Conservation (phyloP, 2,113 vertebrate genomes). For the Glareola pratincola region DNA sequence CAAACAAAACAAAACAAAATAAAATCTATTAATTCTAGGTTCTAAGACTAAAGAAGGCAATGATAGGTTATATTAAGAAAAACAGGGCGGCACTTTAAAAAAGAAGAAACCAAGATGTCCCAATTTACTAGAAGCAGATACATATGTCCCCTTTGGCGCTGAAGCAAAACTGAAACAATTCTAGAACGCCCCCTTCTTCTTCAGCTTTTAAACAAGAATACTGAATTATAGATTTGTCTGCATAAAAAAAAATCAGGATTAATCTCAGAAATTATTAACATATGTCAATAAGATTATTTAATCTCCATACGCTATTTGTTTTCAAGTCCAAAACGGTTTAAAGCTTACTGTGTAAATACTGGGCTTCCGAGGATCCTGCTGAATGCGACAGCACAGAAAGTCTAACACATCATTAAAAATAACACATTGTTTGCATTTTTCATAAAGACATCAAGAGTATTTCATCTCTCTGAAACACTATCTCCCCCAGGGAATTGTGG, state of each 20-base stretch:
- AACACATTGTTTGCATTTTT: conserved; percentile 63
- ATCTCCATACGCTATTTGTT: not conserved
- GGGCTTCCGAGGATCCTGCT: not conserved
- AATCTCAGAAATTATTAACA: not conserved
- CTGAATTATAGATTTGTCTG: not conserved
- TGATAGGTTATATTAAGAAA: conserved; percentile 36
- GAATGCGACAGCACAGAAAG: not conserved
- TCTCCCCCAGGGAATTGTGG: conserved; percentile 18
- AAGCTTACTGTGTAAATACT: not conserved
- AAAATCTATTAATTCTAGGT: conserved; percentile 26
- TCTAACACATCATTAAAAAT: not conserved
- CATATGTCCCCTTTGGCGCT: not conserved
- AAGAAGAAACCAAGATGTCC: not conserved
- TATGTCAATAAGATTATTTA: not conserved
- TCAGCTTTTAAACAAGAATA: not conserved
- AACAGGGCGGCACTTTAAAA: not conserved
- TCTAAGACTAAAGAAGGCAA: conserved; percentile 51
- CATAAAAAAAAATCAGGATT: not conserved
- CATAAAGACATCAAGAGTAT: conserved; percentile 54
- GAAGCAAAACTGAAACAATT: not conserved
- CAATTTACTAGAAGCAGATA: not conserved
- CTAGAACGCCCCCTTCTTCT: not conserved
- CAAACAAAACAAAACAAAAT: conserved; percentile 26
- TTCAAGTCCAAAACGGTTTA: not conserved
- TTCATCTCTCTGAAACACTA: conserved; percentile 47